Conservation (phyloP, 2,888 invertebrate species). For the Drosophila nigricruria region DNA sequence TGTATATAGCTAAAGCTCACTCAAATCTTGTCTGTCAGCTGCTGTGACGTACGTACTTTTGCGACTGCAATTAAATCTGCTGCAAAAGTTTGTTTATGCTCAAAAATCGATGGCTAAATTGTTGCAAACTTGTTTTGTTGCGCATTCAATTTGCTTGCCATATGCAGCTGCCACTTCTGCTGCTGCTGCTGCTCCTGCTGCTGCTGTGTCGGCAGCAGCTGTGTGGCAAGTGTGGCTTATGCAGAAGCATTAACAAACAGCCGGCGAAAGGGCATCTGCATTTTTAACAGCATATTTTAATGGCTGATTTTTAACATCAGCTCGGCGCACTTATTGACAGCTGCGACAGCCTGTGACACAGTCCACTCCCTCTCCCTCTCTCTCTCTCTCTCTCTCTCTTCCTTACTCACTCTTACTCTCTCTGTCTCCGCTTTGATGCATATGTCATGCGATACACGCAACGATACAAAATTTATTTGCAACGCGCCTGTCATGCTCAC, state of each 20-base stretch:
- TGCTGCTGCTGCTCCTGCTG: conserved; percentile 30
- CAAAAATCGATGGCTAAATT: conserved; percentile 52
- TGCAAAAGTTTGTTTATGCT: conserved; percentile 23
- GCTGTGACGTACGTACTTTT: not conserved
- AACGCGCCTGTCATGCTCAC: conserved; percentile 52
- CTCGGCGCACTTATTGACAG: conserved; percentile 79
- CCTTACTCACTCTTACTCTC: not conserved
- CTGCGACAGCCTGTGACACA: conserved; percentile 67
- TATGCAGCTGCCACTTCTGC: conserved; percentile 44
- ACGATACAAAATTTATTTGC: conserved; percentile 77
- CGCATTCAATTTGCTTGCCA: conserved; percentile 66
- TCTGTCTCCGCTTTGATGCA: conserved; percentile 64
- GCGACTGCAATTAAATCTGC: conserved; percentile 31
- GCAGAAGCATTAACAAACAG: conserved; percentile 75
- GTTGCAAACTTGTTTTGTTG: conserved; percentile 63
- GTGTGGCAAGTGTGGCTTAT: conserved; percentile 59
- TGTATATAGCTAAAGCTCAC: conserved; percentile 3
- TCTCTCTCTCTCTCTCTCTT: not conserved
- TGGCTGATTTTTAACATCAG: conserved; percentile 80
- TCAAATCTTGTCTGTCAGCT: not conserved
- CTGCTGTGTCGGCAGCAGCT: conserved; percentile 36
- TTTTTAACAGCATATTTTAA: conserved; percentile 81
- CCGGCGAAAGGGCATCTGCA: conserved; percentile 60
- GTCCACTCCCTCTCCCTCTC: not conserved
- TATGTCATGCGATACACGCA: conserved; percentile 79